phyloP scores from a whole-genome alignment of 2,888 invertebrate genomes.

The Mantis religiosa region DNA sequence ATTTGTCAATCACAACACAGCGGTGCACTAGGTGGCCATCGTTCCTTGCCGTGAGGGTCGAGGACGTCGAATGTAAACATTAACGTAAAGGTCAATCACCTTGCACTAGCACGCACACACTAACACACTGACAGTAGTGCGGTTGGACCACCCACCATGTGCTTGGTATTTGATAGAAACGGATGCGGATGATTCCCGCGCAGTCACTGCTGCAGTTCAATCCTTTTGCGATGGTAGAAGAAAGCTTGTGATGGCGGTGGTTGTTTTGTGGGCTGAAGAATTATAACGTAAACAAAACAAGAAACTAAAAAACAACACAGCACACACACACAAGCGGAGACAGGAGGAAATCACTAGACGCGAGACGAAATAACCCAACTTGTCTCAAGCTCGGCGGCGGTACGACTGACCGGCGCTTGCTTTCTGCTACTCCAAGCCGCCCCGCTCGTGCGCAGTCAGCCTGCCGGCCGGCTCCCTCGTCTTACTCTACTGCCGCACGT shows the following conservation, averaged over 20 bases:
- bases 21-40: neutral
- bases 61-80: conserved; percentile 1
- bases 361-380: neutral
- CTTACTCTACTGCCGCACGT: neutral
- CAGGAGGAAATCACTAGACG: neutral
- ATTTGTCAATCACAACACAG: neutral
- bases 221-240: neutral
- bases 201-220: neutral
- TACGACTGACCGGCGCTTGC: neutral
- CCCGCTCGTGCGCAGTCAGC: conserved; percentile 3
- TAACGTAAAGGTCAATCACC: conserved; percentile 1
- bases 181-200: neutral
- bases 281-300: neutral
- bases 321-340: neutral
- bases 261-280: neutral
- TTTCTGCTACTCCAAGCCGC: neutral
- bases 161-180: neutral
- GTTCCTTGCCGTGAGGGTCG: neutral
- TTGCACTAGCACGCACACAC: neutral
- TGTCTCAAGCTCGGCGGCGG: neutral
- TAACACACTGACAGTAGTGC: neutral
- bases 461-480: neutral
- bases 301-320: neutral
- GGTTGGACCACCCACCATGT: neutral
- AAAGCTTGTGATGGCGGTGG: neutral